A percentile compares a stretch with the other conserved stretches of the same genome.
These are phyloP conservation scores for Pyrocoelia pectoralis DNA, from an alignment of 2,888 invertebrate genomes.

Conservation along the genomic window DNA sequence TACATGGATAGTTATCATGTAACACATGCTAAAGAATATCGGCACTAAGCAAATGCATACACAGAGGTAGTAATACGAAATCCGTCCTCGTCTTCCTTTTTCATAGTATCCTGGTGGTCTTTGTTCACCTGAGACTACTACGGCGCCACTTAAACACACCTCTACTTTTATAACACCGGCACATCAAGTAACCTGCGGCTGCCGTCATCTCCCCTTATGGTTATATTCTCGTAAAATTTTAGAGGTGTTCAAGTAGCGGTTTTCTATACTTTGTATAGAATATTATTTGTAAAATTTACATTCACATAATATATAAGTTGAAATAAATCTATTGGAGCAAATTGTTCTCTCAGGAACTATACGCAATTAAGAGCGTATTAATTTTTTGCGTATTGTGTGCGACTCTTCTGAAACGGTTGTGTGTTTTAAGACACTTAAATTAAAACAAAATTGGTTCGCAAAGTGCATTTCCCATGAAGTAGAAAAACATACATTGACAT, in stretches of 20 bases:
- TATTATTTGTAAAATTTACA: neutral
- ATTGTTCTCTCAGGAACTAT: no score
- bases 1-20: constrained; percentile 13
- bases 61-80: constrained; percentile 29
- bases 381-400: no score
- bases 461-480: no score
- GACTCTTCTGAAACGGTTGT: no score
- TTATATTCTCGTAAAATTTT: constrained; percentile 32
- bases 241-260: constrained; percentile 29
- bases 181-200: constrained; percentile 45
- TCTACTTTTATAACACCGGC: constrained; percentile 53
- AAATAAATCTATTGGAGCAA: no score
- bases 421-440: no score
- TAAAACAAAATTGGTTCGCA: no score
- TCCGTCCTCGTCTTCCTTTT: constrained; percentile 21
- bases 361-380: no score
- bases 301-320: no score
- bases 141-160: constrained; percentile 60
- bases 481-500: no score
- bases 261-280: constrained; percentile 17
- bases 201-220: constrained; percentile 39
- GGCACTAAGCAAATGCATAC: constrained; percentile 24
- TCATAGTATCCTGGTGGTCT: constrained; percentile 35
- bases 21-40: constrained; percentile 27
- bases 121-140: constrained; percentile 51